phyloP scores from a whole-genome alignment of 2,888 invertebrate species.

The Chelonus formosanus region DNA sequence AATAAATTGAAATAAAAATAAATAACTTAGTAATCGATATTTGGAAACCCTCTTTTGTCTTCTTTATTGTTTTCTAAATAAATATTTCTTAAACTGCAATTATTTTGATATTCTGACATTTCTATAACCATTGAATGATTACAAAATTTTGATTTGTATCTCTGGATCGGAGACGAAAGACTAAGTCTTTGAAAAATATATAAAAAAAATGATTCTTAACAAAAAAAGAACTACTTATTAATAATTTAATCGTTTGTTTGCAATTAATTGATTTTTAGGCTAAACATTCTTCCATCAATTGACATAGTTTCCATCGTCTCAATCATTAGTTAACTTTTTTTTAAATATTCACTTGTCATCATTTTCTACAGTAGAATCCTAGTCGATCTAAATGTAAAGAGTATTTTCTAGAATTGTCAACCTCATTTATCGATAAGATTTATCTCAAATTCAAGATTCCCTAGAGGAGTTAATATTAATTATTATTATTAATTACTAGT shows the following conservation, averaged over 20 bases:
- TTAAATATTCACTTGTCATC: not conserved
- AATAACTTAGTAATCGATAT: too few relatives aligned
- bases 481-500: conserved; percentile 33
- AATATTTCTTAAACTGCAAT: too few relatives aligned
- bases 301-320: conserved; percentile 19
- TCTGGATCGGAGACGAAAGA: too few relatives aligned
- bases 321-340: not conserved
- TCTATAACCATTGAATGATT: too few relatives aligned
- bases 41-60: too few relatives aligned
- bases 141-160: too few relatives aligned
- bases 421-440: conserved; percentile 5
- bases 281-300: conserved; percentile 25
- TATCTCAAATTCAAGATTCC: conserved; percentile 36
- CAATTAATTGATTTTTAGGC: conserved; percentile 40
- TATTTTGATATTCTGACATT: too few relatives aligned
- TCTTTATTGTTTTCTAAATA: too few relatives aligned
- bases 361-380: conserved; percentile 16
- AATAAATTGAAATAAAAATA: too few relatives aligned
- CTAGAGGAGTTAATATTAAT: conserved; percentile 36
- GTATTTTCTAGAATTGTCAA: conserved; percentile 15
- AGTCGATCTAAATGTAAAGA: conserved; percentile 23
- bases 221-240: too few relatives aligned
- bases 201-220: too few relatives aligned
- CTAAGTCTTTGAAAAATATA: too few relatives aligned
- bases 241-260: not conserved